phyloP scores from a whole-genome alignment of 2,888 invertebrate species.

The Drosophila fungiperda region DNA sequence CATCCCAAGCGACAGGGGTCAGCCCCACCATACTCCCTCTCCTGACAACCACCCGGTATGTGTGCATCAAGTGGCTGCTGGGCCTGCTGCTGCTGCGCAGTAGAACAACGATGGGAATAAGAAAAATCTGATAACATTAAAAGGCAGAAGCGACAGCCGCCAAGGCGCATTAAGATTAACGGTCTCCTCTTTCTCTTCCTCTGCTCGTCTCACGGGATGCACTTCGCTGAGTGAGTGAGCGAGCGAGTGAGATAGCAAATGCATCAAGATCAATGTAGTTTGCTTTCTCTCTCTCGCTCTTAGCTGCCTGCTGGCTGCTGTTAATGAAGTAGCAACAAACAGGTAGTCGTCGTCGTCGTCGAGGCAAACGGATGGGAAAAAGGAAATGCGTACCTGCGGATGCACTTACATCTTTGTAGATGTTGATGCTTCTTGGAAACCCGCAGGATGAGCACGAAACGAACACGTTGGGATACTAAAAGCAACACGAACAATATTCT shows the following conservation, averaged over 20 bases:
- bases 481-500: constrained; percentile 43
- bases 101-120: constrained; percentile 63
- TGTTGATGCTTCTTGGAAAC: constrained; percentile 72
- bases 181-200: constrained; percentile 42
- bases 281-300: background rate
- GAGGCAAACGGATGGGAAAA: constrained; percentile 43
- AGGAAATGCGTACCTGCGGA: constrained; percentile 74
- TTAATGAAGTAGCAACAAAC: constrained; percentile 50
- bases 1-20: constrained; percentile 43
- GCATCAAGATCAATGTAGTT: constrained; percentile 7
- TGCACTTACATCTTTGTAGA: constrained; percentile 68
- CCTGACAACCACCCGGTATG: background rate
- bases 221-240: background rate
- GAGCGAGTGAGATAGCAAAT: background rate
- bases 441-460: constrained; percentile 24
- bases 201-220: background rate
- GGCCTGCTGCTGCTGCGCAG: constrained; percentile 62
- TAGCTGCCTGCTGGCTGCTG: constrained; percentile 27
- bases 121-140: constrained; percentile 73
- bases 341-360: constrained; percentile 29
- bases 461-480: constrained; percentile 9
- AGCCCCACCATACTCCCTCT: background rate
- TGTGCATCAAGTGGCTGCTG: constrained; percentile 66
- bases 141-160: constrained; percentile 78
- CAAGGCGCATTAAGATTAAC: constrained; percentile 78